Conservation (phyloP, 2,888 invertebrate species). For the Pheosia tremula region DNA sequence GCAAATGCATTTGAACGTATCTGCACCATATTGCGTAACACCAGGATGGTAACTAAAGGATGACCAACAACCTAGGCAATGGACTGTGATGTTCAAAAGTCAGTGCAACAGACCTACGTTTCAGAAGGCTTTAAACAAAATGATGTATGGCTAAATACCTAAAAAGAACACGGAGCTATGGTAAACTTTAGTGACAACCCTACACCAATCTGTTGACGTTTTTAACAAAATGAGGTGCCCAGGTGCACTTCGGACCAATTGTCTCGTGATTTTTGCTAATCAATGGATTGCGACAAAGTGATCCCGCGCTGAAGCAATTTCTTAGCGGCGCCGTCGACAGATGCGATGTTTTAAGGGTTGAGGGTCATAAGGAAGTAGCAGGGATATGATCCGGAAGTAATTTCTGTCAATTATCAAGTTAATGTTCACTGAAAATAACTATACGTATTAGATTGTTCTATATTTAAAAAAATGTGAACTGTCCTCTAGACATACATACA, state of each 20-base stretch:
- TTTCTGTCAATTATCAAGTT: slow-evolving; percentile 2
- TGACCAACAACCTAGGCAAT: too few species aligned
- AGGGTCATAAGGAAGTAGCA: slow-evolving; percentile 27
- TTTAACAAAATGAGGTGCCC: slow-evolving; percentile 58
- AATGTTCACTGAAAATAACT: not conserved
- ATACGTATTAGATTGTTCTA: too few species aligned
- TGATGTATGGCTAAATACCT: too few species aligned
- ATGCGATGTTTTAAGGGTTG: slow-evolving; percentile 34
- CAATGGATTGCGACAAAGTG: slow-evolving; percentile 62
- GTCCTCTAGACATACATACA: too few species aligned
- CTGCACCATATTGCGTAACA: too few species aligned
- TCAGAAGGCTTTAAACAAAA: too few species aligned
- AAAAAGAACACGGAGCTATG: not conserved
- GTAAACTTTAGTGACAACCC: slow-evolving; percentile 22
- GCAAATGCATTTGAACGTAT: too few species aligned
- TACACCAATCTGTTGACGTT: slow-evolving; percentile 36
- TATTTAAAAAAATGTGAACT: too few species aligned
- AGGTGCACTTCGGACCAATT: slow-evolving; percentile 55
- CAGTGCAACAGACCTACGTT: too few species aligned
- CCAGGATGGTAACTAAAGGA: too few species aligned
- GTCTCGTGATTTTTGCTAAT: slow-evolving; percentile 74
- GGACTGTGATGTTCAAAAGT: too few species aligned
- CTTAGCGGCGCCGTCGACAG: slow-evolving; percentile 54
- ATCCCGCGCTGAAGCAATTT: slow-evolving; percentile 67
- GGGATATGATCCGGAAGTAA: slow-evolving; percentile 14